These are phyloP conservation scores for Anas bernieri DNA, from an alignment of 2,797 vertebrate genomes.

Conservation along the genomic window DNA sequence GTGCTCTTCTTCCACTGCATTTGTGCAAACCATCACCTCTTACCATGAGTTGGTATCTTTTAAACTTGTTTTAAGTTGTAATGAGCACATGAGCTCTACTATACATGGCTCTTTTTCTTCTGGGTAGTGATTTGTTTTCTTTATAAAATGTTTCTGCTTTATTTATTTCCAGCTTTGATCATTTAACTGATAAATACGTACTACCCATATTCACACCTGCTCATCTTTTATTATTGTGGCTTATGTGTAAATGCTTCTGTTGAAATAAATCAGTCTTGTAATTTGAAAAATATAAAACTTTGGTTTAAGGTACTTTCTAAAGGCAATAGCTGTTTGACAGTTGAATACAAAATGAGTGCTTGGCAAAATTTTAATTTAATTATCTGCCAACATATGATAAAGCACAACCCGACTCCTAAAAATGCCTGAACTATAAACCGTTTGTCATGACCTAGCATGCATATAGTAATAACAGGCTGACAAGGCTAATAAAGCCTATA, in stretches of 20 bases:
- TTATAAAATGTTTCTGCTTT: neutral
- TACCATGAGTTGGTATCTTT: neutral
- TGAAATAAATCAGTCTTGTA: conserved; percentile 58
- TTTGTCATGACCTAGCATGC: conserved; percentile 71
- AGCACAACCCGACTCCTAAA: conserved; percentile 46
- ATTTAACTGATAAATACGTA: conserved; percentile 29
- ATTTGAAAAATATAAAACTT: conserved; percentile 54
- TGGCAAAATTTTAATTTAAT: conserved; percentile 53
- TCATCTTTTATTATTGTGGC: conserved; percentile 41
- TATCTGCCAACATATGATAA: conserved; percentile 47
- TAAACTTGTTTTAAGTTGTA: neutral
- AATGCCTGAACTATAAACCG: neutral
- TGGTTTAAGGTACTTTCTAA: conserved; percentile 59
- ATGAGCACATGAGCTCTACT: neutral
- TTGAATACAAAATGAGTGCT: conserved; percentile 26
- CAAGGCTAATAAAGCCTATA: conserved; percentile 58
- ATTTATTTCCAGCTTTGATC: conserved; percentile 56
- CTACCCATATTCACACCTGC: conserved; percentile 42
- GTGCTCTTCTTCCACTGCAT: neutral
- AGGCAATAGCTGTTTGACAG: conserved; percentile 46
- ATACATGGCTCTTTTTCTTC: neutral
- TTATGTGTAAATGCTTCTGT: conserved; percentile 42
- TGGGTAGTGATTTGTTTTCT: neutral
- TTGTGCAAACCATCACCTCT: neutral
- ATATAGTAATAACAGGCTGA: conserved; percentile 73